Conservation (phyloP, 2,888 invertebrate genomes). For the Parascotia fuliginaria region DNA sequence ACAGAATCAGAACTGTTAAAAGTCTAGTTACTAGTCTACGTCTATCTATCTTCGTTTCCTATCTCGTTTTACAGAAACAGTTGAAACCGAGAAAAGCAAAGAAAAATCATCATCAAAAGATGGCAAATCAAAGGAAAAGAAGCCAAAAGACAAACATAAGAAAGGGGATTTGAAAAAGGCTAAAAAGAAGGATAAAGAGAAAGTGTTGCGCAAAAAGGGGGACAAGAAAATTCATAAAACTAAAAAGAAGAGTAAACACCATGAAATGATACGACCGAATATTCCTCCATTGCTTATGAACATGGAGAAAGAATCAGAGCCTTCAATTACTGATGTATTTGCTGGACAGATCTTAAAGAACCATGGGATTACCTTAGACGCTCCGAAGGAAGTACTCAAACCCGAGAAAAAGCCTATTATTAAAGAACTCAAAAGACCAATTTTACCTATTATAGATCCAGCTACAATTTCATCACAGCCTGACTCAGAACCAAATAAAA, state of each 20-base stretch:
- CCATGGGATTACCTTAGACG: slow-evolving; percentile 72
- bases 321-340: slow-evolving; percentile 87
- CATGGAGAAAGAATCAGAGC: slow-evolving; percentile 78
- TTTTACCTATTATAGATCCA: slow-evolving; percentile 78
- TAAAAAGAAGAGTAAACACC: slow-evolving; percentile 74
- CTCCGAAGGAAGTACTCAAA: slow-evolving; percentile 56
- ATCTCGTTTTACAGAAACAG: slow-evolving; percentile 56
- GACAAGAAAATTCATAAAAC: slow-evolving; percentile 77
- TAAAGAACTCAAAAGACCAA: slow-evolving; percentile 63
- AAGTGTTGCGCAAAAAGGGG: slow-evolving; percentile 65
- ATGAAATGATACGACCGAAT: slow-evolving; percentile 76
- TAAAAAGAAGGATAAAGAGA: slow-evolving; percentile 74
- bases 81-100: slow-evolving; percentile 61
- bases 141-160: slow-evolving; percentile 71
- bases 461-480: slow-evolving; percentile 64
- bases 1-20: too few relatives aligned
- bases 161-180: slow-evolving; percentile 70
- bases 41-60: too few relatives aligned
- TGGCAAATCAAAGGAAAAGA: slow-evolving; percentile 76
- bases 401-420: slow-evolving; percentile 58
- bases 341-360: slow-evolving; percentile 87
- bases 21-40: too few relatives aligned
- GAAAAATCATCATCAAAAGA: slow-evolving; percentile 60
- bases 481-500: slow-evolving; percentile 24
- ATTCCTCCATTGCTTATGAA: slow-evolving; percentile 80